A percentile compares a stretch with the other conserved stretches of the same genome.
phyloP scores from a whole-genome alignment of 2,113 vertebrate genomes.

The Gasterosteus nipponicus region DNA sequence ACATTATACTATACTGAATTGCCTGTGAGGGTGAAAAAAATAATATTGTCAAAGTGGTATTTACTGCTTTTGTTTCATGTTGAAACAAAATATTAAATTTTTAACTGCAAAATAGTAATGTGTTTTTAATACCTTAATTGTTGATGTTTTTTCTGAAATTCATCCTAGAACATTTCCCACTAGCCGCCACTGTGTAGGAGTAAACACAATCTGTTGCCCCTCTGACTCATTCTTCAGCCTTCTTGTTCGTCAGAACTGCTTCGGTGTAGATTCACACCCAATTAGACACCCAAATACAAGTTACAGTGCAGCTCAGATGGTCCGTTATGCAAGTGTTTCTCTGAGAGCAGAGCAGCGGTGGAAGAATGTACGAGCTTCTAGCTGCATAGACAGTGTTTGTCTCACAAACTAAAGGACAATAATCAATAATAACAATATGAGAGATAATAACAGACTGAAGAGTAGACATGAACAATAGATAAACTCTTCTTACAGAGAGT shows the following conservation, averaged over 20 bases:
- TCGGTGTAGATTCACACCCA: slow-evolving; percentile 53
- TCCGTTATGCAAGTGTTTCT: slow-evolving; percentile 38
- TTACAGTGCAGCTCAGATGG: slow-evolving; percentile 52
- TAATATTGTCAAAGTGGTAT: too few relatives aligned
- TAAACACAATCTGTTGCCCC: slow-evolving; percentile 56
- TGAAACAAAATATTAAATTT: too few relatives aligned
- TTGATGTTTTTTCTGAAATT: too few relatives aligned
- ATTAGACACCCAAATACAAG: slow-evolving; percentile 34
- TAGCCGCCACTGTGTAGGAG: slow-evolving; percentile 16
- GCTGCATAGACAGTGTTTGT: slow-evolving; percentile 1
- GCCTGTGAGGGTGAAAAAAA: too few relatives aligned
- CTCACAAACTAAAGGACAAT: neutral
- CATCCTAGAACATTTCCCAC: too few relatives aligned
- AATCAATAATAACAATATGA: neutral
- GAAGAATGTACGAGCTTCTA: neutral
- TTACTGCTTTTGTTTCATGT: too few relatives aligned
- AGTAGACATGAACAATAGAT: neutral
- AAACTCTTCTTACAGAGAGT: neutral
- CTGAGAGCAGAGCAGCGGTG: neutral
- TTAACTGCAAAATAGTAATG: too few relatives aligned
- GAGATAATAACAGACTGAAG: neutral
- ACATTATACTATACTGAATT: too few relatives aligned
- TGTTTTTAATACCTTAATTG: too few relatives aligned
- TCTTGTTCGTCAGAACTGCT: slow-evolving; percentile 23
- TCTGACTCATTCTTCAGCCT: slow-evolving; percentile 58